Conservation (phyloP, 53 echinoderm and acorn worm species). For the Glandiceps talaboti region DNA sequence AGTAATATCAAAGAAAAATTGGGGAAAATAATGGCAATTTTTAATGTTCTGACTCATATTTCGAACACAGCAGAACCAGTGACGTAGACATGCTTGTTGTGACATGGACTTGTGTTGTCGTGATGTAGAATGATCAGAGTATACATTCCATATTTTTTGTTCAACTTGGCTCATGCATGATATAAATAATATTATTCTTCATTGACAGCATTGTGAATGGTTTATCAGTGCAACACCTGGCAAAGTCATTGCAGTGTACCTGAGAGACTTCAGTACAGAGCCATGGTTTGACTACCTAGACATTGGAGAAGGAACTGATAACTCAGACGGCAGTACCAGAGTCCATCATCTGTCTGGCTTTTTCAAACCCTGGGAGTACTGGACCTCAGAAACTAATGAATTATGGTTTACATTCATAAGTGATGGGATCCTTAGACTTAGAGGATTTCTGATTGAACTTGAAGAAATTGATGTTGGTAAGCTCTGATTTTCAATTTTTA, state of each 20-base stretch:
- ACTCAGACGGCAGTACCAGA: neutral
- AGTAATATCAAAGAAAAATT: no score
- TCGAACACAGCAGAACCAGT: no score
- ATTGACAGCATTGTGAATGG: neutral
- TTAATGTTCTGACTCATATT: no score
- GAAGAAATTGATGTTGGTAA: conserved; percentile 7
- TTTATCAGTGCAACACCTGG: neutral
- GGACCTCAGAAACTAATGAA: conserved; percentile 6
- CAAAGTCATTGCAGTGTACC: neutral
- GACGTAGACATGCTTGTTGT: no score
- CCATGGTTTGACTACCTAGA: neutral
- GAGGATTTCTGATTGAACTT: conserved; percentile 43
- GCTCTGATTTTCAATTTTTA: no score
- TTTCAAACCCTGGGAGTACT: neutral
- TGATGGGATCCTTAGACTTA: conserved; percentile 16
- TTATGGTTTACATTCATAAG: conserved; percentile 37
- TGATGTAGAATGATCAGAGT: no score
- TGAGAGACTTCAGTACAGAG: neutral
- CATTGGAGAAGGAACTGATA: neutral
- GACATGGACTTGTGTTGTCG: no score
- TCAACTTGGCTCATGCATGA: no score
- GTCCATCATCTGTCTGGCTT: conserved; percentile 3
- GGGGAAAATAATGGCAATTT: no score
- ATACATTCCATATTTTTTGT: no score
- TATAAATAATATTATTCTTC: no score